A percentile compares a stretch with the other conserved stretches of the same genome.
phyloP scores from a whole-genome alignment of 2,888 invertebrate genomes.

The Pyrrhia umbra region DNA sequence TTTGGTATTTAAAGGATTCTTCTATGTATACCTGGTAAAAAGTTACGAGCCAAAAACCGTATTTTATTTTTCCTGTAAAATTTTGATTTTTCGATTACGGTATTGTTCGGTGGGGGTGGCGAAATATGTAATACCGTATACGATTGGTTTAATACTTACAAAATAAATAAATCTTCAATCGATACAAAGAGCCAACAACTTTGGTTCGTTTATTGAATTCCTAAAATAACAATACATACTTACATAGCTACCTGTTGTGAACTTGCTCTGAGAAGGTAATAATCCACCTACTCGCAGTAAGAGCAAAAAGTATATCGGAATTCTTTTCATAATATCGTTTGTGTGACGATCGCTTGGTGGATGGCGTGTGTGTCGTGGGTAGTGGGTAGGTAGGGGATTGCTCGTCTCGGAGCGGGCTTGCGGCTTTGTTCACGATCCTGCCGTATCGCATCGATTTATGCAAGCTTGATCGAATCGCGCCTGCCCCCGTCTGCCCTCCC shows the following conservation, averaged over 20 bases:
- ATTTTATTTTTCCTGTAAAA: too few species aligned
- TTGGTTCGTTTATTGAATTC: conserved; percentile 42
- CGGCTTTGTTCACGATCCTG: conserved; percentile 87
- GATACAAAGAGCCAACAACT: conserved; percentile 13
- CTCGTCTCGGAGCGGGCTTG: conserved; percentile 75
- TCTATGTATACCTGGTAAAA: too few species aligned
- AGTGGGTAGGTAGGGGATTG: conserved; percentile 58
- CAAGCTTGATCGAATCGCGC: conserved; percentile 86
- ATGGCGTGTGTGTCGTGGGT: conserved; percentile 44
- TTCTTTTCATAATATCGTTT: conserved; percentile 57
- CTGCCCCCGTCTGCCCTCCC: conserved; percentile 67
- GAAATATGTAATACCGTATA: conserved; percentile 13
- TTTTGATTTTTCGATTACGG: too few species aligned
- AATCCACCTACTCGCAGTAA: conserved; percentile 40
- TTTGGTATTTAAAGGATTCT: too few species aligned
- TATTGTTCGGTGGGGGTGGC: not conserved
- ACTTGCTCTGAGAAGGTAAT: conserved; percentile 44
- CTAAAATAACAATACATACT: conserved; percentile 43
- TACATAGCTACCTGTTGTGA: conserved; percentile 45
- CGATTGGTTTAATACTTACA: not conserved
- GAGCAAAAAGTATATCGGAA: conserved; percentile 51
- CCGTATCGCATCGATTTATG: conserved; percentile 89
- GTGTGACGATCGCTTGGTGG: conserved; percentile 52
- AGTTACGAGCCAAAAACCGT: too few species aligned
- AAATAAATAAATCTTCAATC: conserved; percentile 22